Evolutionary conservation across 2,888 invertebrate genomes (phyloP).

Genomic region (Epsilonema sp.): DNA sequence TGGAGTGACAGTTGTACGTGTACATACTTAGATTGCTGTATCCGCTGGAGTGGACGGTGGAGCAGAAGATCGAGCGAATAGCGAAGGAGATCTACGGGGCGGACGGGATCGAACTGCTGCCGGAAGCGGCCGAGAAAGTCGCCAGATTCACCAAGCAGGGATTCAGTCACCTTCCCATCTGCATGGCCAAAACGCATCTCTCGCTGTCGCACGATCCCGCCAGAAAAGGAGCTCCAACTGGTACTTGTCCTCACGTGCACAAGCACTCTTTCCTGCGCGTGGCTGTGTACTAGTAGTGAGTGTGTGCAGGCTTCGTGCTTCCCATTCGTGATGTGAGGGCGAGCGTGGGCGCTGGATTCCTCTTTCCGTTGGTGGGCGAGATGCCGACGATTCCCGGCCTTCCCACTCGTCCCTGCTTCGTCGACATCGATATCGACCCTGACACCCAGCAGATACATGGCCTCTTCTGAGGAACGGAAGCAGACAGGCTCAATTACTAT

Average conservation of each 20-base stretch:
- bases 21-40: constrained; percentile 26
- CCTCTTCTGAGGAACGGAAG: constrained; percentile 65
- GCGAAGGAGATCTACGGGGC: constrained; percentile 90
- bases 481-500: too few relatives aligned
- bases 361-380: constrained; percentile 77
- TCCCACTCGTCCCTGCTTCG: constrained; percentile 81
- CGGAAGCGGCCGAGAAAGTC: constrained; percentile 45
- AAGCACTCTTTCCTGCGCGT: too few relatives aligned
- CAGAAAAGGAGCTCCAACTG: constrained; percentile 71
- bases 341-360: constrained; percentile 83
- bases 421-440: constrained; percentile 78
- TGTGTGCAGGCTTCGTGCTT: constrained; percentile 49
- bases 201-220: constrained; percentile 74
- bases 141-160: constrained; percentile 40
- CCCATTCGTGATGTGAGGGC: constrained; percentile 65
- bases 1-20: too few relatives aligned
- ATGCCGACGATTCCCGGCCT: constrained; percentile 74
- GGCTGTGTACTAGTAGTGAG: too few relatives aligned
- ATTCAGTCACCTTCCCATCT: constrained; percentile 66
- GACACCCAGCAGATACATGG: constrained; percentile 81
- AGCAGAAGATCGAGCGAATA: constrained; percentile 66
- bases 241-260: too few relatives aligned
- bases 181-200: constrained; percentile 93
- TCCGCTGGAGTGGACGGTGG: constrained; percentile 42
- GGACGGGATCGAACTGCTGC: constrained; percentile 53